These are phyloP conservation scores for Sebastes kiyomatsui DNA, from an alignment of 2,797 vertebrate species.

Conservation along the genomic window DNA sequence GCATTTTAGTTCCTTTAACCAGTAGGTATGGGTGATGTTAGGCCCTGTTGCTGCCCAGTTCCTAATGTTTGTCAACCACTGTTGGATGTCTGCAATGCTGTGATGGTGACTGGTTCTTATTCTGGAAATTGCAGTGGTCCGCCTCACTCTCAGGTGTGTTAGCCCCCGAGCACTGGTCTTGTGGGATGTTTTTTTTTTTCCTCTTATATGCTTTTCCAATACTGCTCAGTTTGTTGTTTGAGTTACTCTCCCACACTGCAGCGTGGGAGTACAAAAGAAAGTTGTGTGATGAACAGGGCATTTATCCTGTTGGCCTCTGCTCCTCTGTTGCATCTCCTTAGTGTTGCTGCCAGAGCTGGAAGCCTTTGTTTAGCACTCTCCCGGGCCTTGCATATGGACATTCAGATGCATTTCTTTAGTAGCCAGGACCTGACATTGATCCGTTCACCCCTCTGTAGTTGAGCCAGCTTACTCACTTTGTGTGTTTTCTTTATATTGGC, in stretches of 20 bases:
- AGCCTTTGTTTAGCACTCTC: slow-evolving; percentile 32
- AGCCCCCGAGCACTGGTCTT: not conserved
- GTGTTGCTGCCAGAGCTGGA: slow-evolving; percentile 28
- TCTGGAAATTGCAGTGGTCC: not conserved
- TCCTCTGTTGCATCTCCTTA: slow-evolving; percentile 11
- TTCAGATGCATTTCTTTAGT: slow-evolving; percentile 31
- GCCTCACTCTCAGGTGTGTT: not conserved
- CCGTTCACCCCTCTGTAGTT: slow-evolving; percentile 20
- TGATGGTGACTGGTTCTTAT: not conserved
- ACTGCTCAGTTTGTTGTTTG: slow-evolving; percentile 8
- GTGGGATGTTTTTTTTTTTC: not conserved
- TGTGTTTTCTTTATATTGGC: slow-evolving; percentile 19
- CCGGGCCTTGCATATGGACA: slow-evolving; percentile 17
- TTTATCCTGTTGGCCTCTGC: slow-evolving; percentile 46
- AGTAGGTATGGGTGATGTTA: not conserved
- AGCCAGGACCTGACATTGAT: slow-evolving; percentile 35
- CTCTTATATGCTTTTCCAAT: not conserved
- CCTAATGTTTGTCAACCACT: not conserved
- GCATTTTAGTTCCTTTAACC: not conserved
- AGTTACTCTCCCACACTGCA: not conserved
- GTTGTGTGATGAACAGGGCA: slow-evolving; percentile 15
- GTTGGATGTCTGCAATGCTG: not conserved
- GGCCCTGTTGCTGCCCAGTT: not conserved
- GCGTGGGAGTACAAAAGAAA: slow-evolving; percentile 13
- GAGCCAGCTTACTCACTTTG: slow-evolving; percentile 15